These are phyloP conservation scores for Pycnomerus fuliginosus DNA, from an alignment of 2,888 invertebrate species.

Conservation along the genomic window DNA sequence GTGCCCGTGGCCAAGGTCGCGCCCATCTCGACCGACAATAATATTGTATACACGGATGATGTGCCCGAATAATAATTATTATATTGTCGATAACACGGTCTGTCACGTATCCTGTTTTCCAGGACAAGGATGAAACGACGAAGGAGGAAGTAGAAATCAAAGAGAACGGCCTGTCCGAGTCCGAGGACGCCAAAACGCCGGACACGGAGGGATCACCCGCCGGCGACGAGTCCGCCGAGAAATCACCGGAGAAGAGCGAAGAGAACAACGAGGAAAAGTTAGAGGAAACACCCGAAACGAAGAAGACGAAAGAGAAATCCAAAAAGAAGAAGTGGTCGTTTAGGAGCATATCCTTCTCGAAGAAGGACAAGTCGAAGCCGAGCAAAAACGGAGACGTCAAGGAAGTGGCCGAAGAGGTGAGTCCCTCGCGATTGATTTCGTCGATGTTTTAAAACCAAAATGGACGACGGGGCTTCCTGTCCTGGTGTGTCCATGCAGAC, in stretches of 20 bases:
- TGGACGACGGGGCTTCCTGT: slow-evolving; percentile 29
- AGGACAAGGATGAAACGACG: slow-evolving; percentile 45
- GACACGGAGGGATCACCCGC: slow-evolving; percentile 41
- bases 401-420: slow-evolving; percentile 66
- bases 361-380: slow-evolving; percentile 85
- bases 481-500: too few relatives aligned
- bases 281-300: slow-evolving; percentile 40
- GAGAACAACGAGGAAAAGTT: slow-evolving; percentile 39
- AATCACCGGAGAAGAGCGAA: slow-evolving; percentile 43
- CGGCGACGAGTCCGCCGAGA: slow-evolving; percentile 51
- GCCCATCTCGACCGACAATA: not conserved
- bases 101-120: slow-evolving; percentile 30
- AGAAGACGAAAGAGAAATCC: slow-evolving; percentile 48
- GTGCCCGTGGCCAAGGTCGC: slow-evolving; percentile 39
- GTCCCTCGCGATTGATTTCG: slow-evolving; percentile 34
- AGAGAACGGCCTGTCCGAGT: slow-evolving; percentile 49
- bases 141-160: slow-evolving; percentile 39
- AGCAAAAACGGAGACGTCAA: slow-evolving; percentile 64
- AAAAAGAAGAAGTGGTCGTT: slow-evolving; percentile 89
- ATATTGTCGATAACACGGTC: slow-evolving; percentile 12
- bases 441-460: slow-evolving; percentile 5
- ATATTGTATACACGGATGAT: not conserved
- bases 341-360: slow-evolving; percentile 82
- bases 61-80: slow-evolving; percentile 9
- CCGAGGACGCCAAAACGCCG: slow-evolving; percentile 45